Evolutionary conservation across 64 coral and sea anemone genomes (phyloP).

Genomic region (Montipora capricornis): DNA sequence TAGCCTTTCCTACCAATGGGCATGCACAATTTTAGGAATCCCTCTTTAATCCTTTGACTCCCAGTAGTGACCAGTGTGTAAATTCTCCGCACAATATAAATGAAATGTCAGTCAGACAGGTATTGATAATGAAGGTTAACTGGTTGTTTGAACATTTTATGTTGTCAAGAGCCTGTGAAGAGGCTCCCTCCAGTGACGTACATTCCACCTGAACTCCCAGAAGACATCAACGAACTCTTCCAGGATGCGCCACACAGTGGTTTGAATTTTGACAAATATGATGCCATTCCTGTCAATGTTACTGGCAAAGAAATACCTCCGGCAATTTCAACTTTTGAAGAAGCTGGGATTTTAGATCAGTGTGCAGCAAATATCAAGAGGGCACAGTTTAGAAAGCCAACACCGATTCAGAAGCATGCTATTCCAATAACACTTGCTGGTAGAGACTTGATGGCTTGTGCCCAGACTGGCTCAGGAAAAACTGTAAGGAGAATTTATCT

Average conservation of each 20-base stretch:
- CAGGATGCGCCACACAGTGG: slow-evolving; percentile 80
- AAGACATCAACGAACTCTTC: slow-evolving; percentile 77
- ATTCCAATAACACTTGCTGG: slow-evolving; percentile 87
- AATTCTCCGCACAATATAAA: too few species aligned
- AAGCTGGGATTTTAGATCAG: slow-evolving; percentile 80
- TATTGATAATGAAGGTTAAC: too few species aligned
- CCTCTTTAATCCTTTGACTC: too few species aligned
- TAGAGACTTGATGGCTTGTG: slow-evolving; percentile 97
- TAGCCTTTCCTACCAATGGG: too few species aligned
- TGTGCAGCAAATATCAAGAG: slow-evolving; percentile 76
- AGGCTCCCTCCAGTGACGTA: slow-evolving; percentile 75
- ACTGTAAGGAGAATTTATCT: slow-evolving; percentile 70
- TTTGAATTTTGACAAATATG: slow-evolving; percentile 96
- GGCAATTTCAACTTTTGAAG: slow-evolving; percentile 81
- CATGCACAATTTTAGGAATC: too few species aligned
- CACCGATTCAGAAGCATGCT: slow-evolving; percentile 94
- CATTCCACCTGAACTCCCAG: slow-evolving; percentile 87
- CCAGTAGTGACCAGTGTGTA: too few species aligned
- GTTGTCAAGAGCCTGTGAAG: neutral
- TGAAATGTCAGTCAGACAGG: too few species aligned
- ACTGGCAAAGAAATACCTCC: slow-evolving; percentile 70
- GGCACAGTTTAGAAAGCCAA: slow-evolving; percentile 88
- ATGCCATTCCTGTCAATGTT: slow-evolving; percentile 84
- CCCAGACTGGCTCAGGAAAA: slow-evolving; percentile 98
- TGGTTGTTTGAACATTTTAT: neutral